A percentile compares a stretch with the other conserved stretches of the same genome.
phyloP scores from a whole-genome alignment of 2,113 vertebrate genomes.

The Microcebus murinus region DNA sequence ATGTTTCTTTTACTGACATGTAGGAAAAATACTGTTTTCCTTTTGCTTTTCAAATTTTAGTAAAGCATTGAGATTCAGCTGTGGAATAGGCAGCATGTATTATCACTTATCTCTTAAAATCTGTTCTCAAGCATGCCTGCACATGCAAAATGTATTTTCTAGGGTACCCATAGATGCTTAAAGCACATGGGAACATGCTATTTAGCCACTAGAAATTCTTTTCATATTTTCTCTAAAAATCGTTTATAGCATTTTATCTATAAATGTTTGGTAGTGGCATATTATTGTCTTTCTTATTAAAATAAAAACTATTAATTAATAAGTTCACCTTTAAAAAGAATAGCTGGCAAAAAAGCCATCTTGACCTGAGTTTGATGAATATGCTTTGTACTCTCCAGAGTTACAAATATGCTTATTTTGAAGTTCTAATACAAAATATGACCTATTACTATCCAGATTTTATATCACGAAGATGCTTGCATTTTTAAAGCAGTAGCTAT shows the following conservation, averaged over 20 bases:
- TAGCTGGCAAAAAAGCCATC: neutral
- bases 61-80: neutral
- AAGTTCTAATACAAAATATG: constrained; percentile 42
- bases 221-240: constrained; percentile 28
- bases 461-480: neutral
- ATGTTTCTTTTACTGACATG: neutral
- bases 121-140: neutral
- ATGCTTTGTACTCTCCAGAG: neutral
- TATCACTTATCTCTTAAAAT: constrained; percentile 28
- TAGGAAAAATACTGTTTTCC: neutral
- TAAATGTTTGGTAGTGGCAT: neutral
- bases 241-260: neutral
- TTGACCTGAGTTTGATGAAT: neutral
- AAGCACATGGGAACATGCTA: neutral
- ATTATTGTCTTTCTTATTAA: neutral
- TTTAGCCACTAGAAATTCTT: neutral
- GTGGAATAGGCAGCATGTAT: neutral
- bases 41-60: constrained; percentile 46
- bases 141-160: constrained; percentile 7
- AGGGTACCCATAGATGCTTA: neutral
- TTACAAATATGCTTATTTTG: constrained; percentile 44
- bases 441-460: neutral
- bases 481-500: constrained; percentile 41
- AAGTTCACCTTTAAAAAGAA: constrained; percentile 45
- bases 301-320: neutral